Percentiles rank a stretch among this genome's conserved stretches.
Evolutionary conservation across 2,797 vertebrate species (phyloP).

Genomic region (Molossus molossus): DNA sequence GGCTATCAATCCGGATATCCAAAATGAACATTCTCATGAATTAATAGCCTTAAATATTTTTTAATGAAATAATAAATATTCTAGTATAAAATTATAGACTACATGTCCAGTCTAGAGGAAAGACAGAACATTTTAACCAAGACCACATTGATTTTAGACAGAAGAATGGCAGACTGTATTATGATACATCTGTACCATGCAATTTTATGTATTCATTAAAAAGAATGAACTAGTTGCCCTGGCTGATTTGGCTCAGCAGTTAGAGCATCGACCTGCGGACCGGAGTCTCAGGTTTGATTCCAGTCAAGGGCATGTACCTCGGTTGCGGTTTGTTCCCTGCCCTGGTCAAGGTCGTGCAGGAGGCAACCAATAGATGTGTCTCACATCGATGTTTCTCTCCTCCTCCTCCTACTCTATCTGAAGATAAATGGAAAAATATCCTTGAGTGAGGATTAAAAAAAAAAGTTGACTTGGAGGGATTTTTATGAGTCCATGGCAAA

Average conservation of each 20-base stretch:
- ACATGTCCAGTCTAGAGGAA: neutral
- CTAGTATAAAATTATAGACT: neutral
- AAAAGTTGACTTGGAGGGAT: neutral
- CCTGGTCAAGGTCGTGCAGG: too few species aligned
- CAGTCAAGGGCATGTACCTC: too few species aligned
- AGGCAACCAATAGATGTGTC: too few species aligned
- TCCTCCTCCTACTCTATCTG: too few species aligned
- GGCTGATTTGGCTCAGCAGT: too few species aligned
- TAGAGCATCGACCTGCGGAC: too few species aligned
- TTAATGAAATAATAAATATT: neutral
- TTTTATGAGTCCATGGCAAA: neutral
- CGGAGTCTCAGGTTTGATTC: too few species aligned
- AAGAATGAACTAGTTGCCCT: neutral
- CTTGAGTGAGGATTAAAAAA: too few species aligned
- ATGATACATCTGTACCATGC: neutral
- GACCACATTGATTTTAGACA: constrained; percentile 6
- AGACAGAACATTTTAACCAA: neutral
- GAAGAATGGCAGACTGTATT: neutral
- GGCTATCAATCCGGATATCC: neutral
- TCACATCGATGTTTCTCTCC: too few species aligned
- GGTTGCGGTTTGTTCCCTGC: too few species aligned
- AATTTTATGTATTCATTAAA: neutral
- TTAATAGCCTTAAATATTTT: neutral
- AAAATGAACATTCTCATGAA: neutral
- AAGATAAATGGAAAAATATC: too few species aligned